Conservation (phyloP, 2,113 vertebrate species). For the Petroica traversi region DNA sequence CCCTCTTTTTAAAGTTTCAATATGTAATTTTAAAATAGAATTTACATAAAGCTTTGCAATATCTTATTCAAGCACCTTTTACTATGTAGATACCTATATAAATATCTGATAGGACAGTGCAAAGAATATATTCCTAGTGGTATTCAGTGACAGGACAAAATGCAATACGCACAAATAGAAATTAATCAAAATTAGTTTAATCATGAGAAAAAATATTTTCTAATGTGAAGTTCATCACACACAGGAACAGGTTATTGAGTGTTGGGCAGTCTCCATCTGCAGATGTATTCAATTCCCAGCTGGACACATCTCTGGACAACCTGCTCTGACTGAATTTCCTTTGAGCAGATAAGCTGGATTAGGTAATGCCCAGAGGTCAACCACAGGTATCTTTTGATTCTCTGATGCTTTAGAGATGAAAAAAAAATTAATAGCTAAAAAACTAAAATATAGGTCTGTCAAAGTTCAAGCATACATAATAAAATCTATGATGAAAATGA, state of each 20-base stretch:
- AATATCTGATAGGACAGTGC: not conserved
- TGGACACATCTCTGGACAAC: not conserved
- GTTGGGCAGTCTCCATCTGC: not conserved
- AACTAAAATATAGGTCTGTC: not conserved
- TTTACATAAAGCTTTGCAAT: not conserved
- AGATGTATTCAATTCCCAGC: not conserved
- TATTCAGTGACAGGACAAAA: not conserved
- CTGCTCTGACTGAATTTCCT: not conserved
- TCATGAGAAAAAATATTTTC: not conserved
- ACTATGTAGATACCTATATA: not conserved
- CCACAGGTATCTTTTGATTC: not conserved
- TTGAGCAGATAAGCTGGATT: not conserved
- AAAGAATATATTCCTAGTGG: not conserved
- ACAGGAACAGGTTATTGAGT: fast-evolving
- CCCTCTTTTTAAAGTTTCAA: not conserved
- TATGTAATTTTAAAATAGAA: not conserved
- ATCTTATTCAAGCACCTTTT: not conserved
- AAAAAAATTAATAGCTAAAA: not conserved
- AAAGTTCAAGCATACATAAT: not conserved
- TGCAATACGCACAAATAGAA: not conserved
- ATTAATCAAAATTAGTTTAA: not conserved
- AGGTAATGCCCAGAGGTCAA: not conserved
- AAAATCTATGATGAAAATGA: not conserved
- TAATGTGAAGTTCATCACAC: not conserved
- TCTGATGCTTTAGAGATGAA: not conserved